A percentile compares a stretch with the other conserved stretches of the same genome.
These are phyloP conservation scores for Lycocorax pyrrhopterus DNA, from an alignment of 2,113 vertebrate species.

Conservation along the genomic window DNA sequence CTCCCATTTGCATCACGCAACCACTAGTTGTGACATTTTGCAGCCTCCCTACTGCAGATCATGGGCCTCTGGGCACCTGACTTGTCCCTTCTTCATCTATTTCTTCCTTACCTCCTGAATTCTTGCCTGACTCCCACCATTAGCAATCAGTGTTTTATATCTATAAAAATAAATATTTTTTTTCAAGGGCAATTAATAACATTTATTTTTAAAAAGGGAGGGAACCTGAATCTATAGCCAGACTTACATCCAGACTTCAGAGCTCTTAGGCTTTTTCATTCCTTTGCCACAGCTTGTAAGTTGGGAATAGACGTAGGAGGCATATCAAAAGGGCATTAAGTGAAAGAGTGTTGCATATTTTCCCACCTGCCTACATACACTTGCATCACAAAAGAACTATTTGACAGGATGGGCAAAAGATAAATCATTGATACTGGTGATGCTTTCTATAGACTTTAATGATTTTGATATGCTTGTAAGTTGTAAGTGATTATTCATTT, in stretches of 20 bases:
- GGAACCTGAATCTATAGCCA: neutral
- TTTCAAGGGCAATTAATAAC: neutral
- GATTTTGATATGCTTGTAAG: neutral
- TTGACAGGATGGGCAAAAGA: neutral
- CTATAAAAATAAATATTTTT: neutral
- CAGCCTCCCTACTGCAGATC: neutral
- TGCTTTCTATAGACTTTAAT: neutral
- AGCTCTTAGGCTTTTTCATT: neutral
- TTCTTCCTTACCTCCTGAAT: neutral
- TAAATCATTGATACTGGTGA: neutral
- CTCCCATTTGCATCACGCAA: neutral
- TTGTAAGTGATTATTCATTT: neutral
- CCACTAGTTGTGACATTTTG: neutral
- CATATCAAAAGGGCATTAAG: constrained; percentile 14
- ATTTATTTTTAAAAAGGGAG: neutral
- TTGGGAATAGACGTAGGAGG: neutral
- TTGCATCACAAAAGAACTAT: neutral
- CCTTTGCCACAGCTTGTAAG: neutral
- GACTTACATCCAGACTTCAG: neutral
- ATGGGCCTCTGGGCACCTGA: fast-evolving
- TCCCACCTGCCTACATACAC: neutral
- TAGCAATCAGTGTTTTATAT: neutral
- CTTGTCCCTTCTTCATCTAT: neutral
- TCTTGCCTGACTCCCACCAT: neutral
- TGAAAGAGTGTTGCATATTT: neutral